Conservation (phyloP, 2,888 invertebrate genomes). For the Cheilosia grossa region DNA sequence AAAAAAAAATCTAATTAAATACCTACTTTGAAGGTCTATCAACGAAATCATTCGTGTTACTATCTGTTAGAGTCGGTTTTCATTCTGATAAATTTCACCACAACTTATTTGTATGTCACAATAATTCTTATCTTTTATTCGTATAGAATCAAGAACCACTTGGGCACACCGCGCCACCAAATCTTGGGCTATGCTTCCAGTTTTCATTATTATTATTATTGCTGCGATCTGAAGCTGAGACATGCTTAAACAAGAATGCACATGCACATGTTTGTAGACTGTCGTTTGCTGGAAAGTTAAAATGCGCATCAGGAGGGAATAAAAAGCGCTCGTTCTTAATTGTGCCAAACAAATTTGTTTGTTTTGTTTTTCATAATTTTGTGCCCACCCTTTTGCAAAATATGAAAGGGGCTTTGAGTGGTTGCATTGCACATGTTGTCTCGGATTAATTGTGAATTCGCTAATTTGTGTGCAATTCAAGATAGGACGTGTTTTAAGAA, state of each 20-base stretch:
- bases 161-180: no score
- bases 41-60: no score
- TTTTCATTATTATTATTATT: no score
- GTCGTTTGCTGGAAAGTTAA: conserved; percentile 12
- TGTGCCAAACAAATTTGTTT: conserved; percentile 32
- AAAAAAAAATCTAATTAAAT: no score
- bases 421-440: conserved; percentile 5
- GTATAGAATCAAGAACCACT: no score
- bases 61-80: no score
- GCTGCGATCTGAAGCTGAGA: conserved; percentile 8
- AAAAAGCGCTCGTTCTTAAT: conserved; percentile 13
- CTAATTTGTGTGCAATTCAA: conserved; percentile 6
- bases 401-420: conserved; percentile 34
- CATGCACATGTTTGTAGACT: neutral
- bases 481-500: conserved; percentile 44
- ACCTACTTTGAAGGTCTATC: no score
- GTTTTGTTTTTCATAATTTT: conserved; percentile 45
- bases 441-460: conserved; percentile 16
- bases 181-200: no score
- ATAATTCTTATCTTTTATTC: no score
- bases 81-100: no score
- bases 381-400: conserved; percentile 32
- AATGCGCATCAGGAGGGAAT: conserved; percentile 29
- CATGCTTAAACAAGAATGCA: conserved; percentile 49
- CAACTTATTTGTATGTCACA: no score